Conservation (phyloP, 2,888 invertebrate genomes). For the Apodemia hepburni region DNA sequence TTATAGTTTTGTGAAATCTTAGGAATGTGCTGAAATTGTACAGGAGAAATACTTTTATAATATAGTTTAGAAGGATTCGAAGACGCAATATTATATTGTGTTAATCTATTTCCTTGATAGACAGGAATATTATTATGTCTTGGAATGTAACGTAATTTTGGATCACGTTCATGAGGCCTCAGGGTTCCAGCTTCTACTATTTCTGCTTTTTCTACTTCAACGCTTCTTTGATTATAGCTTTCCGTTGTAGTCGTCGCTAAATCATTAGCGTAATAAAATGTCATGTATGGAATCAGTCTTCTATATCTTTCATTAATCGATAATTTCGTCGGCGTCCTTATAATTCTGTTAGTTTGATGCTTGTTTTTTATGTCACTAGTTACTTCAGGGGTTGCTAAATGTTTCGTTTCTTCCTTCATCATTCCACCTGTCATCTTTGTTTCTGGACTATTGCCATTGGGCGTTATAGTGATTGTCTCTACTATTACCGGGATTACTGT, state of each 20-base stretch:
- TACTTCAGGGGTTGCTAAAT: conserved; percentile 37
- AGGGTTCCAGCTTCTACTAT: conserved; percentile 53
- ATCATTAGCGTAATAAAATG: conserved; percentile 86
- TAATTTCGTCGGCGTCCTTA: conserved; percentile 50
- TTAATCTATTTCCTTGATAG: conserved; percentile 69
- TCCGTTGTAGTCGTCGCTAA: conserved; percentile 63
- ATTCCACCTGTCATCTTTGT: conserved; percentile 65
- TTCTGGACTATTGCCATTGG: conserved; percentile 75
- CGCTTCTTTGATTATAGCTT: conserved; percentile 40
- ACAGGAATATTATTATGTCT: conserved; percentile 59
- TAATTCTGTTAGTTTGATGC: conserved; percentile 19
- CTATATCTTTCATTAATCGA: conserved; percentile 85
- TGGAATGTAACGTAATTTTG: conserved; percentile 54
- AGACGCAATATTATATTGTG: conserved; percentile 69
- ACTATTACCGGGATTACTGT: conserved; percentile 59
- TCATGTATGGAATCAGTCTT: conserved; percentile 90
- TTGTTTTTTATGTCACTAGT: conserved; percentile 20
- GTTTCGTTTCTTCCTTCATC: conserved; percentile 55
- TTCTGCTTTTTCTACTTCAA: conserved; percentile 68
- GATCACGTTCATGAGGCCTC: conserved; percentile 45
- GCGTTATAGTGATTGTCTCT: conserved; percentile 63
- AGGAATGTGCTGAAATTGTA: conserved; percentile 42
- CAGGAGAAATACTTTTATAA: conserved; percentile 54
- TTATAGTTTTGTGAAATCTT: conserved; percentile 50
- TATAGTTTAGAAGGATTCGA: conserved; percentile 66